These are phyloP conservation scores for Musca domestica DNA, from an alignment of 1,140 invertebrate genomes.

Conservation along the genomic window DNA sequence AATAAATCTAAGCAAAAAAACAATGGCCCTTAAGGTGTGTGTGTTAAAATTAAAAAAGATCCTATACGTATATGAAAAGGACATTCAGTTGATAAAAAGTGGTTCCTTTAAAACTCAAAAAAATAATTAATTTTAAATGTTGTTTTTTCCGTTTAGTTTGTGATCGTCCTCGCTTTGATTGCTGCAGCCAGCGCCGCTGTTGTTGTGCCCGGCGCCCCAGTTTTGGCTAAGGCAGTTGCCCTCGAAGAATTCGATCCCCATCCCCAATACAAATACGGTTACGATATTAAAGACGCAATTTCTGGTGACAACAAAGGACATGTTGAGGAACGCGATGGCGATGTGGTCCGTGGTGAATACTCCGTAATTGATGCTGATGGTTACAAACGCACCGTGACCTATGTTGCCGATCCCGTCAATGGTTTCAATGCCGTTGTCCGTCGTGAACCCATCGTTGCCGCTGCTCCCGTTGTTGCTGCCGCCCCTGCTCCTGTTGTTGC, in stretches of 20 bases:
- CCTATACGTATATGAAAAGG: too few relatives aligned
- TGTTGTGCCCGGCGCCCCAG: conserved; percentile 28
- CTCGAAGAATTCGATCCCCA: conserved; percentile 21
- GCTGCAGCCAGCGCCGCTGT: conserved; percentile 29
- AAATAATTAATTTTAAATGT: conserved; percentile 17
- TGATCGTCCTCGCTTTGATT: conserved; percentile 27
- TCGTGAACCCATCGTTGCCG: conserved; percentile 43
- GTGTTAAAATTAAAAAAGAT: too few relatives aligned
- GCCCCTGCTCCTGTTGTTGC: neutral
- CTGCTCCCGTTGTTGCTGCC: conserved; percentile 27
- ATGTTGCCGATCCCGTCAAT: conserved; percentile 36
- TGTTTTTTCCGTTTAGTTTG: conserved; percentile 9
- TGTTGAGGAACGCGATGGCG: conserved; percentile 57
- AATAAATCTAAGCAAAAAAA: too few relatives aligned
- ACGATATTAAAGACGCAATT: conserved; percentile 60
- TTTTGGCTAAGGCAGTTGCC: conserved; percentile 15
- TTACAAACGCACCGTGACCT: conserved; percentile 36
- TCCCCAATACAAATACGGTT: conserved; percentile 60
- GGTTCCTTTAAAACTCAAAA: too few relatives aligned
- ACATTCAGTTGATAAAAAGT: too few relatives aligned
- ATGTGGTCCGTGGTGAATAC: conserved; percentile 56
- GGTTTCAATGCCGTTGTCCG: conserved; percentile 40
- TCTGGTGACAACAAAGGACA: conserved; percentile 64
- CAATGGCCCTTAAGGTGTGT: conserved; percentile 48
- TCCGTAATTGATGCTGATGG: conserved; percentile 56